phyloP scores from a whole-genome alignment of 2,888 invertebrate species.

The Polymixis flavicincta region DNA sequence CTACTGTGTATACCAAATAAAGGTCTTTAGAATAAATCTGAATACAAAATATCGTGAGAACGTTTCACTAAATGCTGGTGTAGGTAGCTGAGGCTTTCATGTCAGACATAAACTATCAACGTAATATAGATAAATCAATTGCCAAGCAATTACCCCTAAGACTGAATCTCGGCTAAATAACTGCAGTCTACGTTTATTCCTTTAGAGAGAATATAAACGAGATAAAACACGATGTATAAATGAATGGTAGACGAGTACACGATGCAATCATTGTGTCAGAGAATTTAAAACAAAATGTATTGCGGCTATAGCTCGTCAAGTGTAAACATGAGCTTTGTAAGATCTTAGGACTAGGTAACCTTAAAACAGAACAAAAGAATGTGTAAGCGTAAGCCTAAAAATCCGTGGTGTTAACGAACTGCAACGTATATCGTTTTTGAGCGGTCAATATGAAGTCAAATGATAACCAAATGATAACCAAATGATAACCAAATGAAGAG shows the following conservation, averaged over 20 bases:
- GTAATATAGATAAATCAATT: conserved; percentile 58
- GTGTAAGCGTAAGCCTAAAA: not conserved
- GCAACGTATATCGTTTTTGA: not conserved
- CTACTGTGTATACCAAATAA: conserved; percentile 9
- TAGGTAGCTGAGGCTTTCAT: conserved; percentile 49
- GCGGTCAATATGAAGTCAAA: not conserved
- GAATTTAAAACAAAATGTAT: conserved; percentile 22
- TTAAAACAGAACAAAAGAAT: not conserved
- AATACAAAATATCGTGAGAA: conserved; percentile 57
- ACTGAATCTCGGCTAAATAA: conserved; percentile 49
- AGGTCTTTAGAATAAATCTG: conserved; percentile 37
- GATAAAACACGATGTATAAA: conserved; percentile 28
- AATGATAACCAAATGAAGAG: too few relatives aligned
- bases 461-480: not conserved
- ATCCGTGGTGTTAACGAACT: not conserved
- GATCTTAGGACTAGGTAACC: not conserved
- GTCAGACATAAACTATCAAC: conserved; percentile 58
- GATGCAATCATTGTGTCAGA: conserved; percentile 9
- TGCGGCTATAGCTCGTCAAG: not conserved
- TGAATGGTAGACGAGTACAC: conserved; percentile 9
- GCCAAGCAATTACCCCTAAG: conserved; percentile 43
- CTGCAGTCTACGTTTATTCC: conserved; percentile 35
- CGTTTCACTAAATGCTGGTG: conserved; percentile 32
- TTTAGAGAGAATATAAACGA: conserved; percentile 47
- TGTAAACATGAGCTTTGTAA: conserved; percentile 13